phyloP scores from a whole-genome alignment of 2,113 vertebrate species.

The Pomatorhinus ruficollis region DNA sequence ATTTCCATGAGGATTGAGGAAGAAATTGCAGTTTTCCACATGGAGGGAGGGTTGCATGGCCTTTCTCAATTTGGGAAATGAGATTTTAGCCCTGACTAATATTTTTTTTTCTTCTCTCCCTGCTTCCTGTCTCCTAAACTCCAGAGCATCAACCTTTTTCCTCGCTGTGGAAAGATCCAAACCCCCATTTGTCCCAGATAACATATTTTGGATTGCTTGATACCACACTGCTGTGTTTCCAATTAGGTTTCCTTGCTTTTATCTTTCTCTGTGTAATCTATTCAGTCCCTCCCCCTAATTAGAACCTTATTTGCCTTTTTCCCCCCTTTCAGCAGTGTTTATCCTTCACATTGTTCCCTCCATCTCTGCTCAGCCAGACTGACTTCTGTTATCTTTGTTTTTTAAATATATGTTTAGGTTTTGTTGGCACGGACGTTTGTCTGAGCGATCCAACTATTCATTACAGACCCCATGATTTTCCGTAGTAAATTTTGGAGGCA shows the following conservation, averaged over 20 bases:
- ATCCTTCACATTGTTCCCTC: slow-evolving; percentile 26
- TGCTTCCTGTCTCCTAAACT: slow-evolving; percentile 15
- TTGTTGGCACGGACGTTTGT: slow-evolving; percentile 26
- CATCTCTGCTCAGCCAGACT: slow-evolving; percentile 38
- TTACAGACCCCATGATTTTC: slow-evolving; percentile 62
- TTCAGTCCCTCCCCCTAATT: slow-evolving; percentile 66
- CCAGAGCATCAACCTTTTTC: slow-evolving; percentile 44
- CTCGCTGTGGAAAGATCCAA: not conserved
- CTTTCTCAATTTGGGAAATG: not conserved
- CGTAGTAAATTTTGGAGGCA: slow-evolving; percentile 69
- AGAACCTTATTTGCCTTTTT: slow-evolving; percentile 64
- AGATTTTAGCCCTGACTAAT: not conserved
- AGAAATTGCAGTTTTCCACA: not conserved
- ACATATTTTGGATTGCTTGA: slow-evolving; percentile 37
- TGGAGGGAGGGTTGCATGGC: not conserved
- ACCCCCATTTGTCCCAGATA: not conserved
- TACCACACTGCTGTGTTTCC: slow-evolving; percentile 52
- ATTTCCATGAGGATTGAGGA: not conserved
- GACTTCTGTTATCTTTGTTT: slow-evolving; percentile 70
- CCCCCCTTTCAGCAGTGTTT: slow-evolving; percentile 30
- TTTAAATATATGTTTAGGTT: slow-evolving; percentile 64
- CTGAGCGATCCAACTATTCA: slow-evolving; percentile 47
- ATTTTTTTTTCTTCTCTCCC: not conserved
- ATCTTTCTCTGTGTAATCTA: slow-evolving; percentile 59
- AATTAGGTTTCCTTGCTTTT: slow-evolving; percentile 65